A percentile compares a stretch with the other conserved stretches of the same genome.
These are phyloP conservation scores for Platygyra sinensis DNA, from an alignment of 64 coral and sea anemone species.

Conservation along the genomic window DNA sequence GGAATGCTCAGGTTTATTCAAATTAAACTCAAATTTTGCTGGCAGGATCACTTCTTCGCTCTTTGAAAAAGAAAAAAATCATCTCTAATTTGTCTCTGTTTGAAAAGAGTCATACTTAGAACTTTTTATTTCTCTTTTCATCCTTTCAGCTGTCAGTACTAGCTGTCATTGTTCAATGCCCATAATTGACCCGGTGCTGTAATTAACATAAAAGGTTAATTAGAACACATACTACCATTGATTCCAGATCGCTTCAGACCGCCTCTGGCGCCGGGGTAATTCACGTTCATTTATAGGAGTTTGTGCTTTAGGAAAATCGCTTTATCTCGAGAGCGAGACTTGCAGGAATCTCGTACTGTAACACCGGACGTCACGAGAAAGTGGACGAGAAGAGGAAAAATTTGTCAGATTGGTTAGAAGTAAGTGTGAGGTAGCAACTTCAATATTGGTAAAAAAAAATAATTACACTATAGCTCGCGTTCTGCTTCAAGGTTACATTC, in stretches of 20 bases:
- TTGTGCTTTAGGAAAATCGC: neutral
- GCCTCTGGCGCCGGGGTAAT: constrained; percentile 12
- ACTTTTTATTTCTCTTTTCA: constrained; percentile 13
- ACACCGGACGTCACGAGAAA: neutral
- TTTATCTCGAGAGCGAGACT: neutral
- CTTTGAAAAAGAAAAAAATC: neutral
- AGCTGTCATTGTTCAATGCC: constrained; percentile 4
- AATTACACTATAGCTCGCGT: neutral
- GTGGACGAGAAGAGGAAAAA: neutral
- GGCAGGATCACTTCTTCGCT: neutral
- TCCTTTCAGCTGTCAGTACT: neutral
- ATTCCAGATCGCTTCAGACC: constrained; percentile 7
- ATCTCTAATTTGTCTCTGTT: neutral
- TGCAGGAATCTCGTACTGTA: neutral
- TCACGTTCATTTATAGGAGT: neutral
- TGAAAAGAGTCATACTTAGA: neutral
- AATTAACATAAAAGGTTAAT: constrained; percentile 33
- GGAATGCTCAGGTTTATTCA: neutral
- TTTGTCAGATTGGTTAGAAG: too few species aligned
- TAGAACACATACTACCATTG: neutral
- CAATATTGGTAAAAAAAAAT: constrained; percentile 33
- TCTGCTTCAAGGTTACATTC: neutral
- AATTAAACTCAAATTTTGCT: neutral
- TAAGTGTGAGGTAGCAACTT: constrained; percentile 14
- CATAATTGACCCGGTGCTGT: constrained; percentile 6